Evolutionary conservation across 2,113 vertebrate genomes (phyloP), one percentile per base, ranked within the genome.

Genomic region (Toxostoma redivivum): DNA sequence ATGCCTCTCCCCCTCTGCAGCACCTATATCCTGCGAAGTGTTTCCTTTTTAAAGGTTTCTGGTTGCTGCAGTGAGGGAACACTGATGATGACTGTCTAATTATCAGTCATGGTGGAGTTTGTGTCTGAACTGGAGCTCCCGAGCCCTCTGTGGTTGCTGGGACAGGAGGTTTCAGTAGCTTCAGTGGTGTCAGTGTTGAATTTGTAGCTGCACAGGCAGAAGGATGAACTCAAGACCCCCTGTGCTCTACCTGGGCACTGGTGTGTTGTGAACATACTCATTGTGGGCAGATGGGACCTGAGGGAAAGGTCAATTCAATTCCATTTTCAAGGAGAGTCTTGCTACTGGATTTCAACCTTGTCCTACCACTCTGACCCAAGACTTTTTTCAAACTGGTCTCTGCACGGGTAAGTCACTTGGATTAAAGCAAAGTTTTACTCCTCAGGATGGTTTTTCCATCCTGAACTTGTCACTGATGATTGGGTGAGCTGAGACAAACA

Each of bases 111-210:
- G 64, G 23, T 70, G 42, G 31, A 24, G 35, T 30, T 28, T 15
- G 1, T 50, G 48, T 27, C 18, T 10, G 33, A 44, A 7, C 24
- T 87, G 67, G 45, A 74, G 58, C 35, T 77, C 31, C 62, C 70
- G 71, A 86, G 38, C 11, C 24, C 11, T 0, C 20, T 74, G 47
- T 3, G 4, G 48, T 9, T 57, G 71, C 45, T 80, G 64, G 54
- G 35, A 57, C 11, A 54, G 40, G 61, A 76, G 58, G 35, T 25
- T 66, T 47, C 23, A 11, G 50, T 17, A 20, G 58, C 38, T 87
- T 58, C 27, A 25, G 0, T 7, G 2, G 2, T 47, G 44, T 16
- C 12, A 10, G 44, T 3, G 3, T 24, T 81, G 54, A 54, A 48
- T 25, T 42, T 50, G 30, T 13, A 40, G 27, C n/a, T 76, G 57